phyloP scores from a whole-genome alignment of 2,113 vertebrate genomes.

The Eulacestoma nigropectus region DNA sequence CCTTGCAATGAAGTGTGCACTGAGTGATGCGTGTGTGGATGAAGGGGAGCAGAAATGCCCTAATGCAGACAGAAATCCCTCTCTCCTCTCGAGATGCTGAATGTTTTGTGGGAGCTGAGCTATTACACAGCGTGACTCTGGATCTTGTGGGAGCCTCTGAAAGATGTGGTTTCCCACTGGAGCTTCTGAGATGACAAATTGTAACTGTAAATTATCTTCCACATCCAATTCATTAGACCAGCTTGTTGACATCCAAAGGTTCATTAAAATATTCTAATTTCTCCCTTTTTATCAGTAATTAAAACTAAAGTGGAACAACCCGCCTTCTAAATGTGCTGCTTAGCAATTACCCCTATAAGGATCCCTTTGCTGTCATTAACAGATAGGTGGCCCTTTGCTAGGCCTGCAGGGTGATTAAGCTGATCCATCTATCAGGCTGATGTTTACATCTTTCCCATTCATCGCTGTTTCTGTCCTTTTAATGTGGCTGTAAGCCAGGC shows the following conservation, averaged over 20 bases:
- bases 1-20: background rate
- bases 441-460: background rate
- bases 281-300: background rate
- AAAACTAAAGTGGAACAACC: background rate
- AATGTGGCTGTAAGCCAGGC: background rate
- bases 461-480: background rate
- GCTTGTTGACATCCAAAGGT: background rate
- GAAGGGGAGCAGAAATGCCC: background rate
- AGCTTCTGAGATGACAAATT: background rate
- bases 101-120: background rate
- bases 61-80: background rate
- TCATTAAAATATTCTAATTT: background rate
- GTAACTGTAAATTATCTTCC: background rate
- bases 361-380: background rate
- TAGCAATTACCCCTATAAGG: background rate
- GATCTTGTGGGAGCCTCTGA: background rate
- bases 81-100: background rate
- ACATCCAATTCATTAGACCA: background rate
- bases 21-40: background rate
- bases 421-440: background rate
- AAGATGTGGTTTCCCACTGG: background rate
- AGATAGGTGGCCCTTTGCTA: background rate
- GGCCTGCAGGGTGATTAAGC: background rate
- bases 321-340: background rate
- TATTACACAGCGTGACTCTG: background rate